Evolutionary conservation across 2,797 vertebrate genomes (phyloP).

Genomic region (Sebastes oblongus): DNA sequence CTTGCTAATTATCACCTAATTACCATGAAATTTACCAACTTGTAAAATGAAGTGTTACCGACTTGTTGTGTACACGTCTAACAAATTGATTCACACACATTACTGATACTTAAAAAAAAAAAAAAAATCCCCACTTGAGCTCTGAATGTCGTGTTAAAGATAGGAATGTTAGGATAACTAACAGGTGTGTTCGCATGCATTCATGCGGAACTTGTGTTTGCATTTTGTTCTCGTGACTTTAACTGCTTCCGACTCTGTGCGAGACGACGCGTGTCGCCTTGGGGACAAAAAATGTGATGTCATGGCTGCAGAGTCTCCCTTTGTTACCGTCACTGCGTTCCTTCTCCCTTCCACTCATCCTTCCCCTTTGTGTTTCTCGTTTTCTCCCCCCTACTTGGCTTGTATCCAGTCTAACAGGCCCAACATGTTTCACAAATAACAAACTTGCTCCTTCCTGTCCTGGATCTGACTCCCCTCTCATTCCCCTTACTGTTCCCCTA

Average conservation of each 20-base stretch:
- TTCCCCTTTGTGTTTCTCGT: conserved; percentile 4
- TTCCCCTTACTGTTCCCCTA: neutral
- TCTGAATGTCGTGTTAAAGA: neutral
- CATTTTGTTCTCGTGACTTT: conserved; percentile 46
- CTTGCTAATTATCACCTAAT: too few species aligned
- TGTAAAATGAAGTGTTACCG: too few species aligned
- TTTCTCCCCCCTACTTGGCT: neutral
- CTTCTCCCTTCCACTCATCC: conserved; percentile 32
- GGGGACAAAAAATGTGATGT: conserved; percentile 61
- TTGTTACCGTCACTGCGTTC: conserved; percentile 59
- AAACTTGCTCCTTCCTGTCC: neutral
- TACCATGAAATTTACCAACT: too few species aligned
- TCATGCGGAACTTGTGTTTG: conserved; percentile 6
- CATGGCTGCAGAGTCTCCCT: conserved; percentile 61
- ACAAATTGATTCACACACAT: conserved; percentile 8
- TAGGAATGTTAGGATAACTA: neutral
- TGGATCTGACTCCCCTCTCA: conserved; percentile 3
- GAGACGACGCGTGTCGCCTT: conserved; percentile 50
- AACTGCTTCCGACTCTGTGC: conserved; percentile 48
- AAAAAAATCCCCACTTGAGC: neutral
- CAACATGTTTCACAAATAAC: conserved; percentile 19
- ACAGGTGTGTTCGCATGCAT: conserved; percentile 5
- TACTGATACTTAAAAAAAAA: conserved; percentile 18
- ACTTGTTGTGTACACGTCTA: neutral
- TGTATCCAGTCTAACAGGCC: neutral